Evolutionary conservation across 1,140 invertebrate genomes (phyloP), one percentile per base, ranked within the genome.

Genomic region (Geopemphigus sp.): DNA sequence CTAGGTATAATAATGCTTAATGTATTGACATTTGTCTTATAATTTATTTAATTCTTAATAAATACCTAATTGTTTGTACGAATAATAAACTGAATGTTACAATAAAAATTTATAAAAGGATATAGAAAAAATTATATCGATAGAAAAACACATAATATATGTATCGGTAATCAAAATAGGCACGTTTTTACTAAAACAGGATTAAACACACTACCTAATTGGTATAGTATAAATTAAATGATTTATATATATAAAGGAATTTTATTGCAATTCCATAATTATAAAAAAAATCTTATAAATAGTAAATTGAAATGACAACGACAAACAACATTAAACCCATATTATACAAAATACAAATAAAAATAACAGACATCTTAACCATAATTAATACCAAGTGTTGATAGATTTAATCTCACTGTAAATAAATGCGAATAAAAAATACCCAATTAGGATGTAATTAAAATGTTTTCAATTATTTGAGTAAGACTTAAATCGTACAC

Each of bases 131-230:
- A 68, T 68, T 50, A 24, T 50, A 32, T 72, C 26, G 53, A 26
- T 12, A 32, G 14, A 56, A 73, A 76, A 76, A 76, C 29, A 76
- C 29, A 73, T 73, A 56, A 59, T 76, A 59, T 76, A 76, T 76
- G 32, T 76, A 76, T 76, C 45, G 17, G 26, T 74, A 74, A 14
- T 39, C 17, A 74, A 39, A 76, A 59, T 76, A 76, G 72, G 72
- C 56, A 76, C 39, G 12, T 76, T 76, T 10, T 76, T 59, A 76
- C 24, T 59, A 76, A 76, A 76, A 76, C 54, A 76, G 56, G 32
- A 45, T 14, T 39, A 57, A 39, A 56, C 19, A 74, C 72, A 76
- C 64, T 68, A 68, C 64, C 64, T 47, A 19, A 47, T 14, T 45
- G 32, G 26, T 76, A 72, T 29, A 45, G 29, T n/a, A 76, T 76